Conservation (phyloP, 1,140 invertebrate species). For the Elymnias hypermnestra region DNA sequence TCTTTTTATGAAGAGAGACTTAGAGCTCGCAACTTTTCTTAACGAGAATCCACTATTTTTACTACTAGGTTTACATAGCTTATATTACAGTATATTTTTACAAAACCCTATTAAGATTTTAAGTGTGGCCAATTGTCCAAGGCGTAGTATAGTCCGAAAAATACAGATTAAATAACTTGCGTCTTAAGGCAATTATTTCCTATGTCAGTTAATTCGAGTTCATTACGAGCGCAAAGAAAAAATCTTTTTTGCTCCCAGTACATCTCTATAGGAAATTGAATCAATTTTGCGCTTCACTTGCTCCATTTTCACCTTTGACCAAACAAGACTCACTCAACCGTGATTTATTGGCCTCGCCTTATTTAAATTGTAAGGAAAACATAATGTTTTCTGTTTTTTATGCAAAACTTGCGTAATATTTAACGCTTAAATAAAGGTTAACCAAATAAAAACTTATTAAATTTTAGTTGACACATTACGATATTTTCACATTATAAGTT, state of each 20-base stretch:
- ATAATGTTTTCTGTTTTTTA: constrained; percentile 3
- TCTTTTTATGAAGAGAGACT: not conserved
- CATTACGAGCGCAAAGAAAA: not conserved
- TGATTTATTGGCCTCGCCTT: constrained; percentile 10
- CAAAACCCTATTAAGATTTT: no score
- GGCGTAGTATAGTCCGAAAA: no score
- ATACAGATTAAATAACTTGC: not conserved
- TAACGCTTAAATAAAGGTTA: not conserved
- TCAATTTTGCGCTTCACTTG: constrained; percentile 23
- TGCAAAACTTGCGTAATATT: not conserved
- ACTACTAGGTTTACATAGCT: no score
- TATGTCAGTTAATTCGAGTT: no score
- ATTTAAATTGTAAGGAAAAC: constrained; percentile 1
- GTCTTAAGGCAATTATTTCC: no score
- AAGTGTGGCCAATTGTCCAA: no score
- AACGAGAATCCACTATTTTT: no score
- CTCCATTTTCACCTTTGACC: constrained; percentile 31
- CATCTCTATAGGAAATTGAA: constrained; percentile 21
- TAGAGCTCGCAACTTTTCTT: no score
- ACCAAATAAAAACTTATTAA: no score
- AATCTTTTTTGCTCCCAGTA: not conserved
- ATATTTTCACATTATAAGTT: no score
- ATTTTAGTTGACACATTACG: no score
- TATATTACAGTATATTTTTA: no score
- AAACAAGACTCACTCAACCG: constrained; percentile 16